Conservation (phyloP, 2,797 vertebrate species). For the Champsocephalus gunnari region DNA sequence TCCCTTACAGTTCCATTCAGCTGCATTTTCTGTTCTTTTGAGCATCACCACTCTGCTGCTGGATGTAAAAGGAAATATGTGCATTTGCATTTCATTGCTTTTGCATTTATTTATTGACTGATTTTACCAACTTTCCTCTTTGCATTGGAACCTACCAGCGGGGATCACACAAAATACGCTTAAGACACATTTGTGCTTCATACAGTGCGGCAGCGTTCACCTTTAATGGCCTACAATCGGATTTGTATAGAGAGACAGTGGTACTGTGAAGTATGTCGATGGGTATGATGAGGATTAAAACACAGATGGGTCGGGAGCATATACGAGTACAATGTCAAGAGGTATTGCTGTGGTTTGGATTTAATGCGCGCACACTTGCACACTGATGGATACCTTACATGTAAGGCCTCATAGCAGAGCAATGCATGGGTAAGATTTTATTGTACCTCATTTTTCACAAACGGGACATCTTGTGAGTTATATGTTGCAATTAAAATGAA, state of each 20-base stretch:
- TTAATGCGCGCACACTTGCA: constrained; percentile 14
- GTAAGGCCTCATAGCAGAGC: constrained; percentile 32
- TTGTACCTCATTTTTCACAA: constrained; percentile 66
- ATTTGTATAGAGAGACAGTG: constrained; percentile 53
- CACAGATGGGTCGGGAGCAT: constrained; percentile 51
- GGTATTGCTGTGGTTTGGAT: constrained; percentile 41
- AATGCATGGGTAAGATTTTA: constrained; percentile 52
- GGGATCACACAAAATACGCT: constrained; percentile 58
- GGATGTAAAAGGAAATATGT: constrained; percentile 25
- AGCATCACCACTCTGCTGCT: constrained; percentile 10
- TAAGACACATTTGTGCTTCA: constrained; percentile 62
- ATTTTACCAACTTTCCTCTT: constrained; percentile 29
- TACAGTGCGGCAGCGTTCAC: constrained; percentile 57
- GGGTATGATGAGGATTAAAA: constrained; percentile 77
- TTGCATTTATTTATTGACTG: constrained; percentile 43
- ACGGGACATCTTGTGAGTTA: constrained; percentile 33
- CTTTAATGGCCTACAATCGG: constrained; percentile 65
- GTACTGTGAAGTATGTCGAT: constrained; percentile 53
- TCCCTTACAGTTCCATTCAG: constrained; percentile 26
- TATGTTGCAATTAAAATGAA: constrained; percentile 42
- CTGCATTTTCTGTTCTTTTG: constrained; percentile 15
- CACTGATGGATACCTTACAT: constrained; percentile 32
- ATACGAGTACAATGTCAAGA: constrained; percentile 31
- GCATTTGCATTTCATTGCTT: constrained; percentile 47
- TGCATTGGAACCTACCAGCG: constrained; percentile 30